Percentiles rank a stretch among this genome's conserved stretches.
phyloP scores from a whole-genome alignment of 2,888 invertebrate species.

The Priapulus caudatus region DNA sequence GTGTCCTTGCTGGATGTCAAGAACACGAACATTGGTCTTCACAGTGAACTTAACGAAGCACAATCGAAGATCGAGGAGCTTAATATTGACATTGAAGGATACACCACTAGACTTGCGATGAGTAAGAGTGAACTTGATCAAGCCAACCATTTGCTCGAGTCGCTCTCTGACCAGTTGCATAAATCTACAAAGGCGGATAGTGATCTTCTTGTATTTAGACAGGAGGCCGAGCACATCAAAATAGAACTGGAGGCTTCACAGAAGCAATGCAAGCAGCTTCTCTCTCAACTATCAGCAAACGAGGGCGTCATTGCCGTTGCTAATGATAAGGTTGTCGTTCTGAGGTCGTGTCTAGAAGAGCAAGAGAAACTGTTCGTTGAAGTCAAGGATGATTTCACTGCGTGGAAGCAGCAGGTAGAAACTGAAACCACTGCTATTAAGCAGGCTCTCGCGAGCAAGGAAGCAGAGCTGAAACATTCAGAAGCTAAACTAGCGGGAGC shows the following conservation, averaged over 20 bases:
- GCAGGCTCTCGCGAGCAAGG: background rate
- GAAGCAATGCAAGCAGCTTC: background rate
- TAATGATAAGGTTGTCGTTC: background rate
- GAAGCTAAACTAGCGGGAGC: too few species aligned
- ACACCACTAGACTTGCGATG: background rate
- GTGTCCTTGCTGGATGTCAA: background rate
- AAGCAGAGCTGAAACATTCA: background rate
- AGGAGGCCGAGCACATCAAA: background rate
- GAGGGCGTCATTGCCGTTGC: background rate
- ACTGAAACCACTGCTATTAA: background rate
- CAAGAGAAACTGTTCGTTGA: background rate
- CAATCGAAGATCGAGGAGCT: slow-evolving; percentile 1
- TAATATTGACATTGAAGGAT: background rate
- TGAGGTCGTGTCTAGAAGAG: background rate
- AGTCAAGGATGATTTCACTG: background rate
- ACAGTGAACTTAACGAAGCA: background rate
- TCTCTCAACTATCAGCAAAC: background rate
- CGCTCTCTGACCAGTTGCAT: background rate
- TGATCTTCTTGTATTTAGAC: background rate
- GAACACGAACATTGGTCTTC: background rate
- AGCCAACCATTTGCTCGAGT: background rate
- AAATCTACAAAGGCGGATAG: background rate
- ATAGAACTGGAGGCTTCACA: background rate
- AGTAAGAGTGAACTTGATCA: background rate
- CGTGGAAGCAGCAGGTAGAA: background rate